Percentiles rank a stretch among this genome's conserved stretches.
These are phyloP conservation scores for Hylyphantes graminicola DNA, from an alignment of 1,140 invertebrate species.

Conservation along the genomic window DNA sequence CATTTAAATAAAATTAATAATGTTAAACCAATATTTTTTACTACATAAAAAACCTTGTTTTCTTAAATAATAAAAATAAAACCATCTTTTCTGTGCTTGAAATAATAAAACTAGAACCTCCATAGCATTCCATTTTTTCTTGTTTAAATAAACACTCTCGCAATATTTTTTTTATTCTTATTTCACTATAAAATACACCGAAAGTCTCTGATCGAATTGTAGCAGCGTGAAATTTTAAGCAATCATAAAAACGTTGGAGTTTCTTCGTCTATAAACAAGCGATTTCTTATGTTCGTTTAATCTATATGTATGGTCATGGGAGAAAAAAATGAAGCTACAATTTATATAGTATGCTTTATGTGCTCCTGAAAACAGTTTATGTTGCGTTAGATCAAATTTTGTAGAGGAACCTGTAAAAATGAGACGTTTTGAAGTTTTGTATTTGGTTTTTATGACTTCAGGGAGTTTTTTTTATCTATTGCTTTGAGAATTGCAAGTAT, in stretches of 20 bases:
- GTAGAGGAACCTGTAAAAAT: slow-evolving; percentile 19
- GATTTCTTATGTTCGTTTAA: background rate
- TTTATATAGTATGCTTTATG: slow-evolving; percentile 18
- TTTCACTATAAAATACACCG: no score
- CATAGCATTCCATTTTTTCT: no score
- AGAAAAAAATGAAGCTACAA: slow-evolving; percentile 21
- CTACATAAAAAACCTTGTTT: no score
- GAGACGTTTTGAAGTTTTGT: background rate
- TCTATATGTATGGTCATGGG: slow-evolving; percentile 2
- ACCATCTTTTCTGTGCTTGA: no score
- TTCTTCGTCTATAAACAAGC: slow-evolving; percentile 16
- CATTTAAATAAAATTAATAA: no score
- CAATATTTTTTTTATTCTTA: no score
- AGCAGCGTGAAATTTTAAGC: background rate
- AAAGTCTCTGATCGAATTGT: no score
- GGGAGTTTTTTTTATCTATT: slow-evolving; percentile 6
- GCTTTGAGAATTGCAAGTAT: background rate
- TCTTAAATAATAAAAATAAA: no score
- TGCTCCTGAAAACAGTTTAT: slow-evolving; percentile 6
- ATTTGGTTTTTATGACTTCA: background rate
- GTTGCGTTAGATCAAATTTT: slow-evolving; percentile 21
- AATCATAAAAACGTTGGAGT: slow-evolving; percentile 3
- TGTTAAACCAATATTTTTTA: no score
- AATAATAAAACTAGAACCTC: no score
- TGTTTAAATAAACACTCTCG: no score